phyloP scores from a whole-genome alignment of 2,797 vertebrate genomes.

The Cryptoprocta ferox region DNA sequence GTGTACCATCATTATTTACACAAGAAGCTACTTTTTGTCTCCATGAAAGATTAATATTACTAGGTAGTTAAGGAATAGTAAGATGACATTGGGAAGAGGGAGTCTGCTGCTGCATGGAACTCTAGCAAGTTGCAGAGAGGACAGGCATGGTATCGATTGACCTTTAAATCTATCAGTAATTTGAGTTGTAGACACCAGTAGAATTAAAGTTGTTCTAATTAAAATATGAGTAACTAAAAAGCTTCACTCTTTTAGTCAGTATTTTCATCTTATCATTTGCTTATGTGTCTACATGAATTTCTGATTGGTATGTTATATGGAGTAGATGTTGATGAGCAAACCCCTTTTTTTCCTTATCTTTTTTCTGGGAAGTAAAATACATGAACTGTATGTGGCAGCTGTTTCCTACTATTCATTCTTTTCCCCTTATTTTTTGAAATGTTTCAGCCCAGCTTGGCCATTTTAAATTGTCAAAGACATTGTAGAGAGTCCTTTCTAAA shows the following conservation, averaged over 20 bases:
- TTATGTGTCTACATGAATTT: conserved; percentile 21
- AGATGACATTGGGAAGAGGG: not conserved
- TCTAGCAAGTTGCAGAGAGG: not conserved
- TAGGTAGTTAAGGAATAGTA: not conserved
- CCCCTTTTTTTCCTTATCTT: not conserved
- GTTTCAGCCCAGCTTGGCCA: not conserved
- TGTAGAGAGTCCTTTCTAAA: conserved; percentile 51
- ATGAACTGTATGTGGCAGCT: not conserved
- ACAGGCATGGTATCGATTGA: not conserved
- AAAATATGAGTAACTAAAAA: conserved; percentile 14
- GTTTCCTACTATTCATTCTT: not conserved
- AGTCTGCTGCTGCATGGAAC: not conserved
- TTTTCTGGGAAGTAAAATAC: conserved; percentile 11
- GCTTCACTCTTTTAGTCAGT: not conserved
- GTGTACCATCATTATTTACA: not conserved
- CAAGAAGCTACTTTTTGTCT: not conserved
- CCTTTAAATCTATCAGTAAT: not conserved
- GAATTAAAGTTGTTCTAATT: conserved; percentile 20
- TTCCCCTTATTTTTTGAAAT: not conserved
- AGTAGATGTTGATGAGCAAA: not conserved
- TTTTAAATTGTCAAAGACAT: not conserved
- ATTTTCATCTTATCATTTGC: conserved; percentile 55
- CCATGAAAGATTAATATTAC: not conserved
- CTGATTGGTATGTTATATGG: not conserved
- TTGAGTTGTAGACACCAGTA: not conserved